Percentiles rank a stretch among this genome's conserved stretches.
phyloP scores from a whole-genome alignment of 2,888 invertebrate species.

The Netelia fuscicornis region DNA sequence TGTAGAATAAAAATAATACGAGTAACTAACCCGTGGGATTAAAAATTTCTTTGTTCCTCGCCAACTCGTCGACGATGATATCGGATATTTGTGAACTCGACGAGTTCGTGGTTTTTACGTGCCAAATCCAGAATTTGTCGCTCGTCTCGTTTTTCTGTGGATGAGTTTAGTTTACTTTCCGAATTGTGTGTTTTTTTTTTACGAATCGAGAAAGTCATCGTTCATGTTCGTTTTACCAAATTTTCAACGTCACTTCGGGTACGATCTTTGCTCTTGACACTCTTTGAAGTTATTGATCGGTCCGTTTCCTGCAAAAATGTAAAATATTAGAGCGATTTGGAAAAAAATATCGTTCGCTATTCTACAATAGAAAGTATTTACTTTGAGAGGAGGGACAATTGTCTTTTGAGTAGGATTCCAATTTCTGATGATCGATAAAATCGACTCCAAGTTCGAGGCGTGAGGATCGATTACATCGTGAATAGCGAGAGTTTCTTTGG shows the following conservation, averaged over 20 bases:
- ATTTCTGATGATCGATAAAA: conserved; percentile 70
- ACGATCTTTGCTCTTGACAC: conserved; percentile 26
- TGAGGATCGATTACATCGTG: conserved; percentile 69
- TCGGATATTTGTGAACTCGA: conserved; percentile 72
- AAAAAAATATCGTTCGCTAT: neutral
- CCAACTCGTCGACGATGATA: conserved; percentile 68
- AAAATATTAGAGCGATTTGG: neutral
- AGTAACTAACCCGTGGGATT: conserved; percentile 37
- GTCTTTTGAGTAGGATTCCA: conserved; percentile 71
- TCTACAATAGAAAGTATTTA: neutral
- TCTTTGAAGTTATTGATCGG: conserved; percentile 39
- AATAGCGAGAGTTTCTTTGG: conserved; percentile 47
- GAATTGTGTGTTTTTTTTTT: neutral
- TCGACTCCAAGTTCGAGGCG: conserved; percentile 63
- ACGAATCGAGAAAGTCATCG: neutral
- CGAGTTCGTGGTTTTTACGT: conserved; percentile 73
- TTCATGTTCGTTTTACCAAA: conserved; percentile 23
- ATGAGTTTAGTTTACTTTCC: neutral
- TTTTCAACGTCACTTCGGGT: conserved; percentile 1
- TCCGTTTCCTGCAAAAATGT: conserved; percentile 31
- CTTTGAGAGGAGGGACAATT: conserved; percentile 9
- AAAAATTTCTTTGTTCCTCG: conserved; percentile 44
- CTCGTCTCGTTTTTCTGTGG: conserved; percentile 15
- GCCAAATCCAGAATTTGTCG: conserved; percentile 75
- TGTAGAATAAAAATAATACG: neutral